Evolutionary conservation across 2,888 invertebrate species (phyloP).

Genomic region (Pterobdella sp.): DNA sequence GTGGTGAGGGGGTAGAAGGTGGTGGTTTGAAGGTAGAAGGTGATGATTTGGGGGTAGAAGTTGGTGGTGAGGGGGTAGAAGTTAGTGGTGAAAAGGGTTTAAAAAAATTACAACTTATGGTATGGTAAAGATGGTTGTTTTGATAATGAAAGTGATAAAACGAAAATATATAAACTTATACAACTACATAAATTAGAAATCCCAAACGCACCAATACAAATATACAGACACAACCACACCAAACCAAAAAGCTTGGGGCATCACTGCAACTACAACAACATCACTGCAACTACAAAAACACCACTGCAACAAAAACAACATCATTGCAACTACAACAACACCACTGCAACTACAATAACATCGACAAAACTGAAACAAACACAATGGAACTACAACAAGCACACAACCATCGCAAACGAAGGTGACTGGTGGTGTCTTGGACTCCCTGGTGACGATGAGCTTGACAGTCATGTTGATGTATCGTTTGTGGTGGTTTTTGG

Average conservation of each 20-base stretch:
- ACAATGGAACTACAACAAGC: no score
- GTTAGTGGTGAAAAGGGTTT: slow-evolving; percentile 1
- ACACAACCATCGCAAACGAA: slow-evolving; percentile 82
- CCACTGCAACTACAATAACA: no score
- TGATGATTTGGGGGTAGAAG: not conserved
- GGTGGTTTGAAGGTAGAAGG: no score
- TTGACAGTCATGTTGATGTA: slow-evolving; percentile 77
- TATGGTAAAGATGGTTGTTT: not conserved
- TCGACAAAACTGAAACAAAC: no score
- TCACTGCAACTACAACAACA: no score
- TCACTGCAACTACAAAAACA: no score
- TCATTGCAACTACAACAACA: no score
- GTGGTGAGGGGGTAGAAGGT: slow-evolving; percentile 49
- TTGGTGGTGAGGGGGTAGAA: not conserved
- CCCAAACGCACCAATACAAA: no score
- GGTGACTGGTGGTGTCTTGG: slow-evolving; percentile 60
- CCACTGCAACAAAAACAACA: no score
- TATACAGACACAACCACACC: no score
- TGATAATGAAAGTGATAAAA: not conserved
- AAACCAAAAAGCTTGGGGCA: no score
- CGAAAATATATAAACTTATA: not conserved
- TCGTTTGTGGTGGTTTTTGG: slow-evolving; percentile 72
- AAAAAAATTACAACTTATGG: not conserved
- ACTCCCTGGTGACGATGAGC: slow-evolving; percentile 62
- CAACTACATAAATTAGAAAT: no score